Conservation (phyloP, 2,888 invertebrate genomes). For the Coronaproctus castanopsis region DNA sequence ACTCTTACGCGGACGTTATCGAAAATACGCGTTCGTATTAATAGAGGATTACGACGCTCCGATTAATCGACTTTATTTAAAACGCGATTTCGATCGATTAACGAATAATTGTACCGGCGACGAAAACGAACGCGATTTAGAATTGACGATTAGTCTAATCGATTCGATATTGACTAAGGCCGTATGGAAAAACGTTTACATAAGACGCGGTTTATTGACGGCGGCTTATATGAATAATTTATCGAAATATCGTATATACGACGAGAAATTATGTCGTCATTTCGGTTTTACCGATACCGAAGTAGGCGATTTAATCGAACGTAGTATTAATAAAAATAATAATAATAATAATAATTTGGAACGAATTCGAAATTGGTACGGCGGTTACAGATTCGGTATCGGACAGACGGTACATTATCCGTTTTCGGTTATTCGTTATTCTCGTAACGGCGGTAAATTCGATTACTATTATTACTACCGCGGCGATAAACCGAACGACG, state of each 20-base stretch:
- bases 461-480: background rate
- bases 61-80: background rate
- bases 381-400: background rate
- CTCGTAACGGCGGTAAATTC: background rate
- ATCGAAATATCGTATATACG: background rate
- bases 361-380: background rate
- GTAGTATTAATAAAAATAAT: background rate
- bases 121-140: background rate
- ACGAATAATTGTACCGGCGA: background rate
- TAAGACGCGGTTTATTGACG: background rate
- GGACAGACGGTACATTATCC: background rate
- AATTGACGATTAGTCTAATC: background rate
- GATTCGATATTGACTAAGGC: background rate
- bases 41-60: background rate
- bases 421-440: background rate
- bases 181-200: background rate
- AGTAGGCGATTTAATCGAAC: background rate
- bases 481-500: background rate
- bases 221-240: background rate
- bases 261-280: background rate
- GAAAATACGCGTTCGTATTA: background rate
- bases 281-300: background rate
- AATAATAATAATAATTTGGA: background rate
- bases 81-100: no score
- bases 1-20: background rate